Percentiles rank a stretch among this genome's conserved stretches.
phyloP scores from a whole-genome alignment of 2,113 vertebrate genomes.

The Murina feae region DNA sequence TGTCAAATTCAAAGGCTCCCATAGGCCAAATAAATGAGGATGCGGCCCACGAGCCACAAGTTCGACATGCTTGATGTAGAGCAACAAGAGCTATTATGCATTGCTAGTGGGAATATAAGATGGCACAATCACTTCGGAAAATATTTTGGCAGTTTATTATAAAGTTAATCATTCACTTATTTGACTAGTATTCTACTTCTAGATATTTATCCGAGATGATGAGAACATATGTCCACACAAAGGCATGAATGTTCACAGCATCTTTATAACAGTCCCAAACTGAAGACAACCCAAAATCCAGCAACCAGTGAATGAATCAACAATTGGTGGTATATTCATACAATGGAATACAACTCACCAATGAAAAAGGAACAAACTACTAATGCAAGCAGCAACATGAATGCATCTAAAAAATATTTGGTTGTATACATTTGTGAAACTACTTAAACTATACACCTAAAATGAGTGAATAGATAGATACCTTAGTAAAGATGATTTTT shows the following conservation, averaged over 20 bases:
- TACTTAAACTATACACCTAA: neutral
- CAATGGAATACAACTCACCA: neutral
- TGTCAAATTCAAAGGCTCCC: no score
- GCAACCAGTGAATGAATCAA: neutral
- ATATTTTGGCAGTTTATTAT: neutral
- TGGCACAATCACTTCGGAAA: neutral
- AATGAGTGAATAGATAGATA: neutral
- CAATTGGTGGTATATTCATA: neutral
- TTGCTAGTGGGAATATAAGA: neutral
- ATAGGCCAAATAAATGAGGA: no score
- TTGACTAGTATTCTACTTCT: neutral
- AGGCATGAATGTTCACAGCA: neutral
- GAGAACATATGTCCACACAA: neutral
- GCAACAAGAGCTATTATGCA: neutral
- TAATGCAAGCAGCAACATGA: neutral
- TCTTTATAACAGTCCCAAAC: neutral
- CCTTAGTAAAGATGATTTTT: neutral
- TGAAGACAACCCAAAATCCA: neutral
- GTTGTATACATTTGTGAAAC: neutral
- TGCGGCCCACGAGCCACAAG: no score
- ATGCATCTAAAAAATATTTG: neutral
- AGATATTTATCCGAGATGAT: neutral
- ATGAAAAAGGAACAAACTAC: neutral
- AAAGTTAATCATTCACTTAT: neutral
- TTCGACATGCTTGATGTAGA: neutral